Evolutionary conservation across 2,888 invertebrate genomes (phyloP).

Genomic region (Globia sparganii): DNA sequence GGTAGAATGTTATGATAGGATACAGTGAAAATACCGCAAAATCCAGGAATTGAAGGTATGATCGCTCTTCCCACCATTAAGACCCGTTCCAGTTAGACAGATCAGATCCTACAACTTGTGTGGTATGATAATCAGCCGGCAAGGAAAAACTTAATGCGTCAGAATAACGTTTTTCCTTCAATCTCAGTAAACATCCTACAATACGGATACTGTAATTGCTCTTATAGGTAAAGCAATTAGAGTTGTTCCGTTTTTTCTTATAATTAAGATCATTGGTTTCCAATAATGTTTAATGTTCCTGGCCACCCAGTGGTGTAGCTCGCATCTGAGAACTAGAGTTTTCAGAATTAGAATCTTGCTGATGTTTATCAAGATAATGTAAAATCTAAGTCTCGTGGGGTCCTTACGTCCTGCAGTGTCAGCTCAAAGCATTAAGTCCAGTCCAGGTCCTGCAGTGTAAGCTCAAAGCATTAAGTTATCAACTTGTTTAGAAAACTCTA

Average conservation of each 20-base stretch:
- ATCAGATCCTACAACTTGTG: constrained; percentile 15
- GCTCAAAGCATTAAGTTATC: not conserved
- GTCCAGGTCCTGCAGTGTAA: not conserved
- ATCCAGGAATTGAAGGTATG: not conserved
- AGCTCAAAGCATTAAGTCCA: not conserved
- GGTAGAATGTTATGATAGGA: not conserved
- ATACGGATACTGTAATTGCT: constrained; percentile 58
- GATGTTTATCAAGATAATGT: constrained; percentile 7
- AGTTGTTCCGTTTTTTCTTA: constrained; percentile 52
- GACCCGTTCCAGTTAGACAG: constrained; percentile 23
- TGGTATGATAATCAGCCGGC: constrained; percentile 58
- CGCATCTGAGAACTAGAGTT: constrained; percentile 17
- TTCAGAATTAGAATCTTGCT: not conserved
- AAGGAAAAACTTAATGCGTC: constrained; percentile 46
- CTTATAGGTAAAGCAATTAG: constrained; percentile 60
- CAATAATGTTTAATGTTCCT: constrained; percentile 44
- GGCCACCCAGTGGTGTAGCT: constrained; percentile 27
- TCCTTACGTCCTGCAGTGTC: not conserved
- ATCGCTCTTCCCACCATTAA: not conserved
- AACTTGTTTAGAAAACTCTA: constrained; percentile 4
- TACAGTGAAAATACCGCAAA: not conserved
- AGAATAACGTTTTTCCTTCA: constrained; percentile 57
- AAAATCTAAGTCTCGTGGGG: not conserved
- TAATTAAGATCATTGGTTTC: constrained; percentile 62
- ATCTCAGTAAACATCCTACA: constrained; percentile 32